A percentile compares a stretch with the other conserved stretches of the same genome.
Conservation (phyloP, 2,888 invertebrate genomes). For the Watsonalla binaria region DNA sequence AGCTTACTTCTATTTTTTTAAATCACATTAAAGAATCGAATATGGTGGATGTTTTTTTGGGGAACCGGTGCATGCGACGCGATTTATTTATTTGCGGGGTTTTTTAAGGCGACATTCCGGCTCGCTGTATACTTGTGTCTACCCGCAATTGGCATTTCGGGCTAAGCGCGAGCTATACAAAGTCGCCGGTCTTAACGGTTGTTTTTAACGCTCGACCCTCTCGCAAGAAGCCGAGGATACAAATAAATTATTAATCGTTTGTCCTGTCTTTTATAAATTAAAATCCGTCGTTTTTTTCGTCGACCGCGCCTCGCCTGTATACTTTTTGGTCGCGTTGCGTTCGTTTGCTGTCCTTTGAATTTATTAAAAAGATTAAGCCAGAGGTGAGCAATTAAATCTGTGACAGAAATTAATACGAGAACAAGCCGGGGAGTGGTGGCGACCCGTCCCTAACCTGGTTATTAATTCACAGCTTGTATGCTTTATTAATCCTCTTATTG, state of each 20-base stretch:
- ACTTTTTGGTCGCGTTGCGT: slow-evolving; percentile 69
- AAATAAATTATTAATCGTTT: slow-evolving; percentile 80
- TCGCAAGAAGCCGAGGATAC: slow-evolving; percentile 73
- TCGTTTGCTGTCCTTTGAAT: slow-evolving; percentile 70
- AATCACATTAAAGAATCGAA: slow-evolving; percentile 79
- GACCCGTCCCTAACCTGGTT: slow-evolving; percentile 40
- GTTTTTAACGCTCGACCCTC: slow-evolving; percentile 76
- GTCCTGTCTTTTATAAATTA: slow-evolving; percentile 80
- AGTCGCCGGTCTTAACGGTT: slow-evolving; percentile 77
- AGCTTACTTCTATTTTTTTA: slow-evolving; percentile 73
- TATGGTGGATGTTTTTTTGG: slow-evolving; percentile 73
- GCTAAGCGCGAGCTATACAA: slow-evolving; percentile 76
- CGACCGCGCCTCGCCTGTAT: slow-evolving; percentile 47
- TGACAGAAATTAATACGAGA: slow-evolving; percentile 75
- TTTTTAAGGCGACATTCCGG: slow-evolving; percentile 78
- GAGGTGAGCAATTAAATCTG: slow-evolving; percentile 75
- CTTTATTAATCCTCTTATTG: slow-evolving; percentile 58
- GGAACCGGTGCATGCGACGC: slow-evolving; percentile 70
- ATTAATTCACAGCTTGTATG: slow-evolving; percentile 58
- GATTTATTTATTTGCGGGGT: slow-evolving; percentile 77
- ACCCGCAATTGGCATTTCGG: slow-evolving; percentile 78
- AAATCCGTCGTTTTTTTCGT: slow-evolving; percentile 72
- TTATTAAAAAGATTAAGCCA: slow-evolving; percentile 75
- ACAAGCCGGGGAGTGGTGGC: slow-evolving; percentile 44
- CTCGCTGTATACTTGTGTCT: slow-evolving; percentile 78